Base-by-base conservation (phyloP, 2,113 vertebrate species). In the Gymnocephalus cernua region DNA sequence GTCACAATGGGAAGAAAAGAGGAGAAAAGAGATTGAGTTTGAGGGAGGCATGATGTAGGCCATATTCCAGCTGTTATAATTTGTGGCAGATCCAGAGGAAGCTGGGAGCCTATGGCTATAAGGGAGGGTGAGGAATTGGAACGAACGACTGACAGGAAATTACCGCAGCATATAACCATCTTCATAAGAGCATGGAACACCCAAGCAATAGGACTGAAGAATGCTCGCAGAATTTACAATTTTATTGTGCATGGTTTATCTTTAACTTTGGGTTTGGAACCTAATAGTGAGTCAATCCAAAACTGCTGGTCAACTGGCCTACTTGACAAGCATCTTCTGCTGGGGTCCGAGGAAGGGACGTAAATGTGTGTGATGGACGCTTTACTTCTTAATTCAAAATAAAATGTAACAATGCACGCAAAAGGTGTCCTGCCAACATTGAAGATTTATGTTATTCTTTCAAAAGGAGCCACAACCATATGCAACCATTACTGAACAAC, bases 41-140 rank as follows among this genome's bases (percentile, higher is more conserved):
- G 23, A 79, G 35, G 58, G 54, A 82, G 71, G 18, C 29, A 5
- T 6, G 21, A 29, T 23, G 21, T 3, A 18, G 58, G 71, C 86
- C 70, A 75, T 68, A 68, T 41, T 80, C 68, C 88, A 92, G 90
- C 84, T 91, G 88, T 86, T 67, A 66, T 79, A 85, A 93, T 92
- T 82, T 87, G 82, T 56, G 81, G 72, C 91, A 90, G 90, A 89
- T 89, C 87, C 68, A 29, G 56, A 89, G 87, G 87, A 91, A 89
- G 75, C 84, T 54, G 58, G 73, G 79, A 87, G 90, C 88, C 87
- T 87, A 86, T 27, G 79, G 84, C 77, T 86, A 75, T 86, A 91
- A 91, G 91, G 93, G 92, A 89, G 92, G 83, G 90, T 82, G 85
- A 72, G 84, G 78, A 91, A 82, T 79, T 59, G 78, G 85, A 91